phyloP scores from a whole-genome alignment of 30 jellyfish, hydroid and myxozoan genomes.

The Catostylus mosaicus region DNA sequence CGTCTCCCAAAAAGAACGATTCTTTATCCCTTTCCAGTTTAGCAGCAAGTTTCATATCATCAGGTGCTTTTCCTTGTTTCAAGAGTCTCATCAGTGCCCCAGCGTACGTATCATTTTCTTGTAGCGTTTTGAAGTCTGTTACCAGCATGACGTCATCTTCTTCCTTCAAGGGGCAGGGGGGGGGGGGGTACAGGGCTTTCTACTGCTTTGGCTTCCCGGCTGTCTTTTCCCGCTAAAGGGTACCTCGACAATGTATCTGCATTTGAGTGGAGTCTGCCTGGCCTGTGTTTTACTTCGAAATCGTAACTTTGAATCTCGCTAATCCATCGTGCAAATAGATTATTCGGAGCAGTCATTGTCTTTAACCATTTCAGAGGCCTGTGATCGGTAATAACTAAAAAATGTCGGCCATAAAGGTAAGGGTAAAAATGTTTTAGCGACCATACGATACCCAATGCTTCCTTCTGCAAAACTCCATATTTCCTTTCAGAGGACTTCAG shows the following conservation, averaged over 20 bases:
- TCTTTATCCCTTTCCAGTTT: constrained; percentile 35
- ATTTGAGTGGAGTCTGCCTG: constrained; percentile 53
- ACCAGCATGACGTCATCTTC: not conserved
- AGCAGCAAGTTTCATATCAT: constrained; percentile 28
- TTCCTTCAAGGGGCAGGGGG: not conserved
- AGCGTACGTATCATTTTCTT: constrained; percentile 51
- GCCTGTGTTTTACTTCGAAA: constrained; percentile 54
- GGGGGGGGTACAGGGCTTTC: not conserved
- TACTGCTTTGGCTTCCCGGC: not conserved
- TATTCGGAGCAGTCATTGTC: constrained; percentile 63
- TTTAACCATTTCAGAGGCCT: constrained; percentile 63
- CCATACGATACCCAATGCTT: constrained; percentile 65
- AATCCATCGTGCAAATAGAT: constrained; percentile 70
- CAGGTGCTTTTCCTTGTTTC: constrained; percentile 19
- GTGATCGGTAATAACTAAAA: constrained; percentile 49
- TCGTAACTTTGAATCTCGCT: constrained; percentile 64
- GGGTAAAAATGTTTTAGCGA: constrained; percentile 58
- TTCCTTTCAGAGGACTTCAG: constrained; percentile 47
- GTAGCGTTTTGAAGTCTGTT: constrained; percentile 12
- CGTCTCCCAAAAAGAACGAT: constrained; percentile 22
- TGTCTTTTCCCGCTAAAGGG: constrained; percentile 58
- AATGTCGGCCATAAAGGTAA: constrained; percentile 59
- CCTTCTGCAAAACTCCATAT: constrained; percentile 59
- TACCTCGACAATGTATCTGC: constrained; percentile 64
- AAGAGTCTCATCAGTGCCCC: constrained; percentile 16